Evolutionary conservation across 2,797 vertebrate species (phyloP).

Genomic region (Gobionotothen gibberifrons): DNA sequence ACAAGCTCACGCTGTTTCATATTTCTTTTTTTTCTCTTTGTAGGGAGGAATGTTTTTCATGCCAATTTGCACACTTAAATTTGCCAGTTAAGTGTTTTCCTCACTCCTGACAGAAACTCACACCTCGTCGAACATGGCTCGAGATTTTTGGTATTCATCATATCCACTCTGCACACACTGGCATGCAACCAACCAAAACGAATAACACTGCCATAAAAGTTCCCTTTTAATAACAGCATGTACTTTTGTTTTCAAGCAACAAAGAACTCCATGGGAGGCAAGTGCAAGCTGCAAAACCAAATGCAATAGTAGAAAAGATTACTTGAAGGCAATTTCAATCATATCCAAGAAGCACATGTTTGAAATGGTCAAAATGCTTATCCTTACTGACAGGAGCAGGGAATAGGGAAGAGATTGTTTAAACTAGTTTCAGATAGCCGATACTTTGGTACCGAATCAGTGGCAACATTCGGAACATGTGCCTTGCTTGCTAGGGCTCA

Average conservation of each 20-base stretch:
- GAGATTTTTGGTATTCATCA: slow-evolving; percentile 25
- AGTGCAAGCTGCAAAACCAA: neutral
- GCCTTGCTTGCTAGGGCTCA: no score
- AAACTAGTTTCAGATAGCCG: no score
- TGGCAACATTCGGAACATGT: no score
- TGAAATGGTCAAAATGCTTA: neutral
- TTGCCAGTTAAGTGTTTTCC: slow-evolving; percentile 6
- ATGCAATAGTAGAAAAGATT: slow-evolving; percentile 18
- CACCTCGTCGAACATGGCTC: slow-evolving; percentile 12
- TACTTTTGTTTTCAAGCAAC: slow-evolving; percentile 17
- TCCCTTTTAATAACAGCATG: slow-evolving; percentile 19
- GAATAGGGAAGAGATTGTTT: neutral
- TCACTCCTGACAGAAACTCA: slow-evolving; percentile 6
- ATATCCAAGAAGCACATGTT: neutral
- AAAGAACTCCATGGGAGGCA: slow-evolving; percentile 35
- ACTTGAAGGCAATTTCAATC: slow-evolving; percentile 31
- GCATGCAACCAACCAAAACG: slow-evolving; percentile 4
- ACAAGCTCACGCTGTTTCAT: neutral
- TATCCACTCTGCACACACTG: slow-evolving; percentile 8
- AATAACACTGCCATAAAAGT: slow-evolving; percentile 22
- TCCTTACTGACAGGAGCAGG: neutral
- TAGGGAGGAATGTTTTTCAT: neutral
- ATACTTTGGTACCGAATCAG: no score
- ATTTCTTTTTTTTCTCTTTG: neutral
- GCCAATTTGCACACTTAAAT: slow-evolving; percentile 9